Evolutionary conservation across 2,797 vertebrate species (phyloP).

Genomic region (Argyrosomus regius): DNA sequence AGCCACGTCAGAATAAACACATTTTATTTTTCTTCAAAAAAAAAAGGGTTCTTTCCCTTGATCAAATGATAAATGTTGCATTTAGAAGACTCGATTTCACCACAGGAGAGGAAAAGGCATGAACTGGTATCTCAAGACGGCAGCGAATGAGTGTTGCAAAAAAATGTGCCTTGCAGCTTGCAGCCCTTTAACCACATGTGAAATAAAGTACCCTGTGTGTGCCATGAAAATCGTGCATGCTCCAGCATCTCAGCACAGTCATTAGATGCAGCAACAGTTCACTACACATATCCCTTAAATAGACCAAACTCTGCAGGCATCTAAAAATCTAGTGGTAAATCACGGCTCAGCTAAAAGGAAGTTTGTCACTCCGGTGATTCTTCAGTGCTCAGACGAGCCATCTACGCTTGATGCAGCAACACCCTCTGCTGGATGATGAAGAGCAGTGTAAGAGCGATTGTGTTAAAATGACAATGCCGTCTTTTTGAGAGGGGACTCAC

Average conservation of each 20-base stretch:
- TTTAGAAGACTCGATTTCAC: not conserved
- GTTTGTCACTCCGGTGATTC: not conserved
- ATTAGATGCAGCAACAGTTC: not conserved
- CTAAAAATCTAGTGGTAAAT: not conserved
- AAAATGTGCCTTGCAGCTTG: not conserved
- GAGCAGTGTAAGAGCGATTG: not conserved
- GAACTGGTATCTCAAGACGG: not conserved
- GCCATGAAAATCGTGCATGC: not conserved
- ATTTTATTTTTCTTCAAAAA: not conserved
- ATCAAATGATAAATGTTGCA: not conserved
- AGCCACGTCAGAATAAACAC: not conserved
- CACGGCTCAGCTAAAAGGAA: not conserved
- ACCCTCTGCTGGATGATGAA: conserved; percentile 74
- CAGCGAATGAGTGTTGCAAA: not conserved
- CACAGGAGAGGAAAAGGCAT: not conserved
- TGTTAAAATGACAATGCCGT: not conserved
- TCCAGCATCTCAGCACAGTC: not conserved
- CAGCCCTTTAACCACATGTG: conserved; percentile 20
- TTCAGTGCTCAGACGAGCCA: not conserved
- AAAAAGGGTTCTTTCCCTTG: not conserved
- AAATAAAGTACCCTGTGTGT: not conserved
- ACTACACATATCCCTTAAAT: not conserved
- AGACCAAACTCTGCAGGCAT: not conserved
- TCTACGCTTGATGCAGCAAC: conserved; percentile 26
- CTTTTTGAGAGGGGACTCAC: conserved; percentile 83